Base-by-base conservation (phyloP, 1,140 invertebrate genomes). In the Drosophila arawakana region DNA sequence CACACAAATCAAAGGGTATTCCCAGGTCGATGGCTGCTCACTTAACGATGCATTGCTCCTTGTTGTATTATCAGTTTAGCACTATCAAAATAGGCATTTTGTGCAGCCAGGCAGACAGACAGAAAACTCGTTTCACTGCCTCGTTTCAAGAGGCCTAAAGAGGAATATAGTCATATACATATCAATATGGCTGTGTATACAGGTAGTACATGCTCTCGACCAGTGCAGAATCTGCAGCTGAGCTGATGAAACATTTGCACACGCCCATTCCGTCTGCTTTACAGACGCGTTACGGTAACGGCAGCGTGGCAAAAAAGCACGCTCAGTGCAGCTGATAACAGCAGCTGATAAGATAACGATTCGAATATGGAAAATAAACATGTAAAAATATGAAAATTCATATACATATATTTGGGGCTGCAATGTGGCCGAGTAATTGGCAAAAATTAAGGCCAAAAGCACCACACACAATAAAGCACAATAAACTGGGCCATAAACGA, bases 71-170 rank as follows among this genome's bases (percentile, higher is more conserved):
- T 65, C 25, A 58, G 37, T 49, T 71, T 65, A 81, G 68, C 79
- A 73, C 79, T 71, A 82, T 82, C 80, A 71, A 81, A 81, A 69
- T 81, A 61, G 55, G 74, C 61, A 73, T 58, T 80, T 58, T 41
- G 13, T 60, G 78, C 43, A 15, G 35, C 13, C 57, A n/a, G 57
- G 11, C 41, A 59, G 57, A 59, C 39, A 25, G 44, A 59, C 44
- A 63, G 37, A 75, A 78, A 82, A 82, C 80, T 79, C 66, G 80
- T 82, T 83, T 82, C 35, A 37, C 30, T 34, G 50, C 50, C 8
- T n/a, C 13, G 18, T 2, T 2, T 18, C 1, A 18, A 18, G 18
- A 2, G 5, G 4, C 3, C 25, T 47, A 47, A 21, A 37, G 46
- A 10, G 2, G 13, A 7, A 30, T 43, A 44, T 59, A 59, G 57